Conservation (phyloP, 2,797 vertebrate genomes). For the Crenuchus spilurus region DNA sequence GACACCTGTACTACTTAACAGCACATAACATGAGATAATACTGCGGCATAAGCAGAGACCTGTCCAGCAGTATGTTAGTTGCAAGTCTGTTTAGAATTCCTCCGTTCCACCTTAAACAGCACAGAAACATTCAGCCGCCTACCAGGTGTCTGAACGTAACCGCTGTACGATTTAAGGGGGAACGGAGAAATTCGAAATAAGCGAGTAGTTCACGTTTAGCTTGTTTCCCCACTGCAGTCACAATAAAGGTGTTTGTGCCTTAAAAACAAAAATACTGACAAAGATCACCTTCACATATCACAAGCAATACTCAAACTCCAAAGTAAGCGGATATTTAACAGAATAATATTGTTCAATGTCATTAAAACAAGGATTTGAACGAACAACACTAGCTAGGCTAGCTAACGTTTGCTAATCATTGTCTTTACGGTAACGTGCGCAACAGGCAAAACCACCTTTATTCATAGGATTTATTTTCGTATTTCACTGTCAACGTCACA, state of each 20-base stretch:
- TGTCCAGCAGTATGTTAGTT: not conserved
- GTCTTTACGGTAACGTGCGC: slow-evolving; percentile 27
- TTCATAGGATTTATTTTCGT: not conserved
- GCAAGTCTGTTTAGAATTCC: too few relatives aligned
- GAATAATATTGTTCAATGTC: slow-evolving; percentile 6
- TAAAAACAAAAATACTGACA: slow-evolving; percentile 5
- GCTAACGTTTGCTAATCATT: slow-evolving; percentile 10
- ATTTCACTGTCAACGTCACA: not conserved
- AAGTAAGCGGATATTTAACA: not conserved
- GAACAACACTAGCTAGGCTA: slow-evolving; percentile 21
- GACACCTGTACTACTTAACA: not conserved
- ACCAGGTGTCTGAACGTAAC: too few relatives aligned
- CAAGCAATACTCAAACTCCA: not conserved
- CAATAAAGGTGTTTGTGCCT: not conserved
- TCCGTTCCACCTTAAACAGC: too few relatives aligned
- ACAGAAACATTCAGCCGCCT: too few relatives aligned
- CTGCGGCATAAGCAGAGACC: slow-evolving; percentile 42
- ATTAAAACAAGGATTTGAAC: slow-evolving; percentile 10
- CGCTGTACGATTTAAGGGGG: too few relatives aligned
- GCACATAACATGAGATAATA: slow-evolving; percentile 19
- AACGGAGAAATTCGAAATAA: too few relatives aligned
- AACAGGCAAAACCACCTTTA: slow-evolving; percentile 51
- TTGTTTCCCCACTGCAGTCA: not conserved
- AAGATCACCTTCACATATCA: not conserved
- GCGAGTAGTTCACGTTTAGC: too few relatives aligned